These are phyloP conservation scores for Machimus atricapillus DNA, from an alignment of 2,888 invertebrate genomes.

Conservation along the genomic window DNA sequence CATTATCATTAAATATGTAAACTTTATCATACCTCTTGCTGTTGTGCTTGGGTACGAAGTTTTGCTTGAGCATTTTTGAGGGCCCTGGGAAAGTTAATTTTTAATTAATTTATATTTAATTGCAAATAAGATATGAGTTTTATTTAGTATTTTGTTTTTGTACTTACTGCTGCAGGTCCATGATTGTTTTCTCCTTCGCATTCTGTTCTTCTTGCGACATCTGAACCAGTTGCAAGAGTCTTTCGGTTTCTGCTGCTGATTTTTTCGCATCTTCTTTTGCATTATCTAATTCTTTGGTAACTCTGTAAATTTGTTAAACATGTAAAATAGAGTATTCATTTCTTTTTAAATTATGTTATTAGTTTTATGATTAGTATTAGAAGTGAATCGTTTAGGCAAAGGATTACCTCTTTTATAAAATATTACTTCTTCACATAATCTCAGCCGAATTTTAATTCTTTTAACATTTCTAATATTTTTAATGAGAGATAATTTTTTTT, in stretches of 20 bases:
- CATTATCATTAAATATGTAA: neutral
- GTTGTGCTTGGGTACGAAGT: slow-evolving; percentile 84
- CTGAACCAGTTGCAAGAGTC: slow-evolving; percentile 86
- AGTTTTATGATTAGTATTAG: too few relatives aligned
- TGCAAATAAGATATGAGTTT: neutral
- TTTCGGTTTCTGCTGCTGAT: slow-evolving; percentile 86
- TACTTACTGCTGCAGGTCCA: slow-evolving; percentile 90
- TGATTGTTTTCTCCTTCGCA: slow-evolving; percentile 88
- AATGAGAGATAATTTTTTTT: too few relatives aligned
- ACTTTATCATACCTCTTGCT: slow-evolving; percentile 63
- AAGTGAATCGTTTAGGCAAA: too few relatives aligned
- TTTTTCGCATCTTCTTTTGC: slow-evolving; percentile 83
- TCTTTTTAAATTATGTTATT: too few relatives aligned
- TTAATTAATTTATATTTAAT: neutral
- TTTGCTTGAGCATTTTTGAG: slow-evolving; percentile 90
- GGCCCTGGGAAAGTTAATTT: slow-evolving; percentile 70
- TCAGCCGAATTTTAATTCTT: too few relatives aligned
- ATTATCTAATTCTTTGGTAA: slow-evolving; percentile 69
- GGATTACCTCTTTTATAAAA: too few relatives aligned
- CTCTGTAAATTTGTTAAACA: slow-evolving; percentile 50
- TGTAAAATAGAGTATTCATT: neutral
- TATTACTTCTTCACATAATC: too few relatives aligned
- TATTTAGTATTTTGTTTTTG: neutral
- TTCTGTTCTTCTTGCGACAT: slow-evolving; percentile 95
- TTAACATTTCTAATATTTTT: too few relatives aligned